Evolutionary conservation across 2,113 vertebrate species (phyloP).

Genomic region (Takifugu bimaculatus): DNA sequence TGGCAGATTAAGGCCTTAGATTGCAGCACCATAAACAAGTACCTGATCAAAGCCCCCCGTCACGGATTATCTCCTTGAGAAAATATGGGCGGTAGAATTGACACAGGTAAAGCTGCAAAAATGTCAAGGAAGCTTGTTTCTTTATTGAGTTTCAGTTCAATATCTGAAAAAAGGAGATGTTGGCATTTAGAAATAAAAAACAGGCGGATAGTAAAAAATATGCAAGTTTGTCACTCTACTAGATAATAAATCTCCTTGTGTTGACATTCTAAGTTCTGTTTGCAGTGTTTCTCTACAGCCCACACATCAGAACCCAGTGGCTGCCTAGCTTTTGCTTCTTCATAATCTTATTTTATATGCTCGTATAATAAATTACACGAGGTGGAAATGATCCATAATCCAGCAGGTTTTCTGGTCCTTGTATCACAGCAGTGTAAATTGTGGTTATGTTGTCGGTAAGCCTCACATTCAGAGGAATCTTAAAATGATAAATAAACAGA

Average conservation of each 20-base stretch:
- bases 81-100: conserved; percentile 51
- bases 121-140: conserved; percentile 60
- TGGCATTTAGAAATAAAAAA: conserved; percentile 16
- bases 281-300: neutral
- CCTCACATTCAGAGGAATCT: no score
- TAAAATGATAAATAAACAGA: no score
- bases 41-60: conserved; percentile 65
- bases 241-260: conserved; percentile 2
- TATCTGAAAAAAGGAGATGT: conserved; percentile 10
- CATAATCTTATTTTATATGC: no score
- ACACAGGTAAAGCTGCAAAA: conserved; percentile 59
- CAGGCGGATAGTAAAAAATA: neutral
- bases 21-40: conserved; percentile 63
- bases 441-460: no score
- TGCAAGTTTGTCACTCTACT: conserved; percentile 5
- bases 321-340: no score
- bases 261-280: conserved; percentile 1
- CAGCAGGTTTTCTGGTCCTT: no score
- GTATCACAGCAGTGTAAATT: no score
- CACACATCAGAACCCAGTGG: no score
- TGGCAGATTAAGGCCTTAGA: conserved; percentile 63
- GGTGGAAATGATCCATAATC: no score
- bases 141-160: conserved; percentile 58
- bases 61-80: conserved; percentile 64
- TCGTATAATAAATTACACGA: no score